Evolutionary conservation across 2,888 invertebrate genomes (phyloP).

Genomic region (Ophion obscuratus): DNA sequence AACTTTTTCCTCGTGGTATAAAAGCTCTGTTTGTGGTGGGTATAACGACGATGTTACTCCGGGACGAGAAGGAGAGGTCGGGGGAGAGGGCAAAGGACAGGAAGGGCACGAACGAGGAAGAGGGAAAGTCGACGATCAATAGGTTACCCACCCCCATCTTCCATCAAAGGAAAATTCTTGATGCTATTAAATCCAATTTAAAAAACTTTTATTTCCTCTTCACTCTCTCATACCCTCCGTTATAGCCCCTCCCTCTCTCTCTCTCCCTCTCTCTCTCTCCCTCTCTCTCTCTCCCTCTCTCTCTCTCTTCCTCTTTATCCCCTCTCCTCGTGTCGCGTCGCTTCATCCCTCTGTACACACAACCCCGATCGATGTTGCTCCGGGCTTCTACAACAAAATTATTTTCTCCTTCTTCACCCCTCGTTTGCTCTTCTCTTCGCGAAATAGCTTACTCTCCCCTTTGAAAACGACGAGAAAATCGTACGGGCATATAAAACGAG

Average conservation of each 20-base stretch:
- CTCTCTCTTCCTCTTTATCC: too few relatives aligned
- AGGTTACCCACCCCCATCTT: constrained; percentile 73
- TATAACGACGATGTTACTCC: constrained; percentile 6
- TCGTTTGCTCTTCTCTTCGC: constrained; percentile 28
- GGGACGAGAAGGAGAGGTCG: constrained; percentile 39
- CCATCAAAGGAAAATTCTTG: constrained; percentile 83
- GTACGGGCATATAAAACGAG: constrained; percentile 43
- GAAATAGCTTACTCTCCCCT: constrained; percentile 56
- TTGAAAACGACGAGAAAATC: constrained; percentile 60
- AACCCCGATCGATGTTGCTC: constrained; percentile 57
- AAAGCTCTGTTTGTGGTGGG: constrained; percentile 3
- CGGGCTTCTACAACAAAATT: constrained; percentile 74
- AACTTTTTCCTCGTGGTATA: not conserved
- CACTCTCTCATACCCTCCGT: constrained; percentile 43
- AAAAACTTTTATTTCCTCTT: constrained; percentile 80
- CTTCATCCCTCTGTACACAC: constrained; percentile 41
- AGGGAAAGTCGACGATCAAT: constrained; percentile 77
- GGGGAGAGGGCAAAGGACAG: not conserved
- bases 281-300: too few relatives aligned
- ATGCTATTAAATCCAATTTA: constrained; percentile 83
- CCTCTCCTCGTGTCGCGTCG: constrained; percentile 23
- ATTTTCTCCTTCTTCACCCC: constrained; percentile 74
- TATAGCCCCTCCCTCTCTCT: not conserved
- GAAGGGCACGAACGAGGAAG: constrained; percentile 24
- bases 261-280: constrained; percentile 13